phyloP scores from a whole-genome alignment of 2,888 invertebrate species.

The Chouioia cunea region DNA sequence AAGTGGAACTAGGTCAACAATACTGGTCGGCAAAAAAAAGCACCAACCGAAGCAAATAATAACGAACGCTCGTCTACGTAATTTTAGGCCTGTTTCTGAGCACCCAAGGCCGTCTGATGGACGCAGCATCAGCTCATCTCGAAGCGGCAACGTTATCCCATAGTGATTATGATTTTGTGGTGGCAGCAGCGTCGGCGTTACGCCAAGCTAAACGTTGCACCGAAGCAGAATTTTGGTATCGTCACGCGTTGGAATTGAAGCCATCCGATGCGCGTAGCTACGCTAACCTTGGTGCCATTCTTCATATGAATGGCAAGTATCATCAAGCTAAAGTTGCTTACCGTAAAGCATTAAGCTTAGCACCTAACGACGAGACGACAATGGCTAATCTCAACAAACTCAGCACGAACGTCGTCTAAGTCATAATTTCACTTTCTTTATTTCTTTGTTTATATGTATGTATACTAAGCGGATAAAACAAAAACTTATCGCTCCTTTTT shows the following conservation, averaged over 20 bases:
- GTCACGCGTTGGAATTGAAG: conserved; percentile 73
- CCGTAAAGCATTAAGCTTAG: conserved; percentile 84
- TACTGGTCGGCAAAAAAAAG: too few relatives aligned
- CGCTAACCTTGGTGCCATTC: conserved; percentile 94
- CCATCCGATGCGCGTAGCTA: conserved; percentile 89
- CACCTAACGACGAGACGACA: conserved; percentile 91
- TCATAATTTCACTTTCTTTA: too few relatives aligned
- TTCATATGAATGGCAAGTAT: conserved; percentile 93
- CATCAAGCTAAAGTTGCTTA: conserved; percentile 89
- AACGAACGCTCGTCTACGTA: too few relatives aligned
- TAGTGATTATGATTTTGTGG: conserved; percentile 84
- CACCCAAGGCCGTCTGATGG: conserved; percentile 81
- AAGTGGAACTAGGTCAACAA: too few relatives aligned
- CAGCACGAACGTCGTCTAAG: conserved; percentile 70
- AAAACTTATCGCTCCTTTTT: background rate
- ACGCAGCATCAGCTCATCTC: conserved; percentile 86
- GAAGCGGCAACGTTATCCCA: conserved; percentile 84
- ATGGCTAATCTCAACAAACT: conserved; percentile 88
- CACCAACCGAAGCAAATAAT: too few relatives aligned
- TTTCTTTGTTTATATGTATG: too few relatives aligned
- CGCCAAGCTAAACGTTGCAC: conserved; percentile 84
- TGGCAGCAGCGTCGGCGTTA: conserved; percentile 89
- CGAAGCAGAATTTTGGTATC: conserved; percentile 90
- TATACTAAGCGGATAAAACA: background rate
- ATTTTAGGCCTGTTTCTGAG: conserved; percentile 87